phyloP scores from a whole-genome alignment of 2,113 vertebrate species.

The Coryphaenoides rupestris region DNA sequence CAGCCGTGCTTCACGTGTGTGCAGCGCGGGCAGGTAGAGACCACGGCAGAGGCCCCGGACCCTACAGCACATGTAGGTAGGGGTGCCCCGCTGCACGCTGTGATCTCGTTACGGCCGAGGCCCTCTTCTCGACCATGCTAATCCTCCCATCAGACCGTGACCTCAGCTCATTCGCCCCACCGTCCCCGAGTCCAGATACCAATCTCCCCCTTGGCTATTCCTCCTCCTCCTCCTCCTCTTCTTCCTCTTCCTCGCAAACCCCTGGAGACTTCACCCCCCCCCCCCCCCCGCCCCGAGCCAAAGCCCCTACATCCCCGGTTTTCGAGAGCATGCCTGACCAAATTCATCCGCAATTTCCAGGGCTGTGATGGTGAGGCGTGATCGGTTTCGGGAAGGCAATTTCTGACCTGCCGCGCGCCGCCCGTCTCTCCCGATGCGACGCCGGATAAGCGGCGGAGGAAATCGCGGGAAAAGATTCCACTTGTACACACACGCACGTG shows the following conservation, averaged over 20 bases:
- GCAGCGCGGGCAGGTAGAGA: too few species aligned
- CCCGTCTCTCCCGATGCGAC: too few species aligned
- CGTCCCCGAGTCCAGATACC: conserved; percentile 31
- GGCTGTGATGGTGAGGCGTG: too few species aligned
- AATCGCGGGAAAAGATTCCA: too few species aligned
- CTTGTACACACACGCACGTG: too few species aligned
- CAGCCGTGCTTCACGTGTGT: too few species aligned
- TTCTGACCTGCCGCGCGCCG: too few species aligned
- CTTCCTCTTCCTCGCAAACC: conserved; percentile 13
- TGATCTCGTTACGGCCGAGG: conserved; percentile 35
- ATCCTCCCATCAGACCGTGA: conserved; percentile 46
- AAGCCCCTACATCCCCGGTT: background rate
- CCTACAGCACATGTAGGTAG: too few species aligned
- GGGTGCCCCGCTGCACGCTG: background rate
- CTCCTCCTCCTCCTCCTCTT: too few species aligned
- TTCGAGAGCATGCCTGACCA: conserved; percentile 2
- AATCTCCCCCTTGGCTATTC: conserved; percentile 29
- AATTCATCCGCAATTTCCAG: conserved; percentile 15
- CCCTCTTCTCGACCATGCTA: conserved; percentile 34
- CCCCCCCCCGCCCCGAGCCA: conserved; percentile 27
- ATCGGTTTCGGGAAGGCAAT: too few species aligned
- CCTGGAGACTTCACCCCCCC: background rate
- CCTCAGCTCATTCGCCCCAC: conserved; percentile 45
- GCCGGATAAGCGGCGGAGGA: too few species aligned
- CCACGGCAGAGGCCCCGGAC: too few species aligned